Evolutionary conservation across 2,888 invertebrate genomes (phyloP).

Genomic region (Cheilosia grossa): DNA sequence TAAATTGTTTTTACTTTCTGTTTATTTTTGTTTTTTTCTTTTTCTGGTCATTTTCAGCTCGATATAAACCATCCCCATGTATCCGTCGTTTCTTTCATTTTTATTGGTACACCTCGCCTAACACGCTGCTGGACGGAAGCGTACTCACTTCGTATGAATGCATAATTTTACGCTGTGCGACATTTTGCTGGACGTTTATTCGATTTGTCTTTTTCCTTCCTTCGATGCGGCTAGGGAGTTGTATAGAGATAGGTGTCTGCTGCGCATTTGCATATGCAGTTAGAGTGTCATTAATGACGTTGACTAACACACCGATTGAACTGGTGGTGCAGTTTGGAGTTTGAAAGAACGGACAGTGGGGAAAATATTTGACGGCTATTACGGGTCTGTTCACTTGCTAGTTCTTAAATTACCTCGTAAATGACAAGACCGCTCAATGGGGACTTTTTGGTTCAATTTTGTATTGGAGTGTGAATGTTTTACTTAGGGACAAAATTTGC

Average conservation of each 20-base stretch:
- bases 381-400: too few relatives aligned
- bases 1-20: slow-evolving; percentile 68
- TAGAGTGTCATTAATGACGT: too few relatives aligned
- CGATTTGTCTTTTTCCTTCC: slow-evolving; percentile 3
- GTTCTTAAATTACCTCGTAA: too few relatives aligned
- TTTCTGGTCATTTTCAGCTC: slow-evolving; percentile 31
- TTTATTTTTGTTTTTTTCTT: slow-evolving; percentile 28
- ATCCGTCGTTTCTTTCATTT: neutral
- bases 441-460: too few relatives aligned
- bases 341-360: too few relatives aligned
- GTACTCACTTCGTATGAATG: slow-evolving; percentile 29
- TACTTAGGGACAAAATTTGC: too few relatives aligned
- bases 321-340: too few relatives aligned
- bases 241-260: slow-evolving; percentile 11
- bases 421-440: too few relatives aligned
- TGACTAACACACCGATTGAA: too few relatives aligned
- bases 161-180: slow-evolving; percentile 49
- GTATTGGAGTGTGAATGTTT: too few relatives aligned
- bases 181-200: slow-evolving; percentile 4
- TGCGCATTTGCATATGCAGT: slow-evolving; percentile 33
- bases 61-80: slow-evolving; percentile 27
- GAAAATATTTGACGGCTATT: too few relatives aligned
- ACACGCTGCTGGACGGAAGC: slow-evolving; percentile 60
- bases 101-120: slow-evolving; percentile 5
- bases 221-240: neutral